Evolutionary conservation across 1,140 invertebrate species (phyloP).

Genomic region (Drosophila kohkoa): DNA sequence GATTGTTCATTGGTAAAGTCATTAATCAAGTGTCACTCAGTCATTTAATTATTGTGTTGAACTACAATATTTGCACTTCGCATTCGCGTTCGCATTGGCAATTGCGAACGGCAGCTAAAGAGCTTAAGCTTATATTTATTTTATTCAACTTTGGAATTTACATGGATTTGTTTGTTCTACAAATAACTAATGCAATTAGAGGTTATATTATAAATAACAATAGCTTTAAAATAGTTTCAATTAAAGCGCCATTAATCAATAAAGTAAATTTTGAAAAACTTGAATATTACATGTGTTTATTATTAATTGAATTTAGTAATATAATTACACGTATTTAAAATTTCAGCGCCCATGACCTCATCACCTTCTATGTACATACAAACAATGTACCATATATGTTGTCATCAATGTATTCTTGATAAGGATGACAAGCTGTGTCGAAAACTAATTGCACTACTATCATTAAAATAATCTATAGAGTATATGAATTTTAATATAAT

Average conservation of each 20-base stretch:
- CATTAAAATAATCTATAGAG: not conserved
- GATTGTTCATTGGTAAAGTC: slow-evolving; percentile 23
- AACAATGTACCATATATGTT: too few species aligned
- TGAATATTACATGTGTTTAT: not conserved
- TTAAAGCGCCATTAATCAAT: slow-evolving; percentile 8
- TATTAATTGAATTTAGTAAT: not conserved
- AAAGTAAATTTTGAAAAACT: not conserved
- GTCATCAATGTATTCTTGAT: not conserved
- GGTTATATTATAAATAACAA: not conserved
- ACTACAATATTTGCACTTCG: slow-evolving; percentile 22
- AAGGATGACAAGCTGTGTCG: not conserved
- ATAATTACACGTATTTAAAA: not conserved
- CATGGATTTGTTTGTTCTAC: slow-evolving; percentile 1
- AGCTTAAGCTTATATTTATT: slow-evolving; percentile 2
- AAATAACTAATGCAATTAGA: slow-evolving; percentile 1
- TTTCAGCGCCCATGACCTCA: not conserved
- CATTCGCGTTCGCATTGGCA: not conserved
- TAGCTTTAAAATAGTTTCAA: slow-evolving; percentile 8
- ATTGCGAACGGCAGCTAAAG: slow-evolving; percentile 24
- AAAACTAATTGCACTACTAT: not conserved
- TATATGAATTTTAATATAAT: not conserved
- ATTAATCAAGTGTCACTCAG: slow-evolving; percentile 47
- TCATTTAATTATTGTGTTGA: slow-evolving; percentile 36
- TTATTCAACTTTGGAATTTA: slow-evolving; percentile 7
- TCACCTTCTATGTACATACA: too few species aligned